Evolutionary conservation across 1,140 invertebrate genomes (phyloP).

Genomic region (fruit fly (Drosophila melanogaster)): Release_6_plus_ISO1_MT NT_037436.4:6024501-6025000

Average conservation of each 20-base stretch:
- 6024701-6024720: slow-evolving; percentile 62
- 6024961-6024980: background rate
- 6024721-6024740: slow-evolving; percentile 84
- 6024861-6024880: slow-evolving; percentile 77
- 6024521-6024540: no score
- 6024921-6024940: no score
- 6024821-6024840: slow-evolving; percentile 77
- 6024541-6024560: background rate
- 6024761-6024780: slow-evolving; percentile 84
- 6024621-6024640: slow-evolving; percentile 67
- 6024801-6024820: slow-evolving; percentile 74
- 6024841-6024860: slow-evolving; percentile 82
- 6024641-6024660: slow-evolving; percentile 78
- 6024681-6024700: slow-evolving; percentile 82
- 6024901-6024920: background rate
- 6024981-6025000: background rate
- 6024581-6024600: background rate
- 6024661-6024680: slow-evolving; percentile 87
- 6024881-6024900: slow-evolving; percentile 76
- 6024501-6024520: background rate
- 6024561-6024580: no score
- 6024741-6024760: slow-evolving; percentile 91
- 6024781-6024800: slow-evolving; percentile 81
- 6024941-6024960: background rate
- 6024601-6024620: no score